A percentile compares a stretch with the other conserved stretches of the same genome.
Conservation (phyloP, 2,797 vertebrate species). For the Heliangelus exortis region DNA sequence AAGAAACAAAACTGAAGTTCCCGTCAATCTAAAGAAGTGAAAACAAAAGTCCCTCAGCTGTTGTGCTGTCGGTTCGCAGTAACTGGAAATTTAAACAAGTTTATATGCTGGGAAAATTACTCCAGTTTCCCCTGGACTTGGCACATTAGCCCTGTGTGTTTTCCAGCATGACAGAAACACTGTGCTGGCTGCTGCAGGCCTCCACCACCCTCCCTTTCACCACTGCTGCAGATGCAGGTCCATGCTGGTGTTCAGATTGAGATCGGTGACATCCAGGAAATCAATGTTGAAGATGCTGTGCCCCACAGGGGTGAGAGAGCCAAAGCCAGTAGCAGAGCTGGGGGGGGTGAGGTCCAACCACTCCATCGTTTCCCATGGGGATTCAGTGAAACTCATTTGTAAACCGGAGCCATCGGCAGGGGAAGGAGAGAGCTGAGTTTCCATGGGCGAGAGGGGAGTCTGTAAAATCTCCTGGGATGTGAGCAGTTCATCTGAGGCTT, state of each 20-base stretch:
- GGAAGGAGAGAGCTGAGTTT: slow-evolving; percentile 83
- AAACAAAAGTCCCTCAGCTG: slow-evolving; percentile 48
- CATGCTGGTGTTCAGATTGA: slow-evolving; percentile 94
- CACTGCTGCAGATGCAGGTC: slow-evolving; percentile 97
- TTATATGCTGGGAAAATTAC: background rate
- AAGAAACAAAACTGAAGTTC: slow-evolving; percentile 19
- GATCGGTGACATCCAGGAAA: slow-evolving; percentile 95
- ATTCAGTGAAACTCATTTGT: slow-evolving; percentile 92
- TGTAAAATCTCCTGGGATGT: slow-evolving; percentile 88
- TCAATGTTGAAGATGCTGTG: slow-evolving; percentile 97
- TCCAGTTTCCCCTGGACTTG: slow-evolving; percentile 41
- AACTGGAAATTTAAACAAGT: slow-evolving; percentile 24
- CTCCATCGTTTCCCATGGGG: slow-evolving; percentile 98
- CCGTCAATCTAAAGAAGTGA: slow-evolving; percentile 17
- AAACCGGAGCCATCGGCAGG: slow-evolving; percentile 82
- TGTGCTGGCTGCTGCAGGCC: background rate
- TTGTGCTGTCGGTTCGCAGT: slow-evolving; percentile 6
- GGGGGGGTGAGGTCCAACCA: slow-evolving; percentile 96
- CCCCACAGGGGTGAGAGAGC: slow-evolving; percentile 80
- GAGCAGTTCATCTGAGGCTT: slow-evolving; percentile 87
- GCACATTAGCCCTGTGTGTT: background rate
- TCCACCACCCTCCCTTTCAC: slow-evolving; percentile 76
- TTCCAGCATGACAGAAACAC: background rate
- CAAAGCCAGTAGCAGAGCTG: slow-evolving; percentile 87
- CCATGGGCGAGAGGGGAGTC: slow-evolving; percentile 87